Percentiles rank a stretch among this genome's conserved stretches.
Conservation (phyloP, 53 echinoderm and acorn worm genomes). For the Pentamera pediparva region DNA sequence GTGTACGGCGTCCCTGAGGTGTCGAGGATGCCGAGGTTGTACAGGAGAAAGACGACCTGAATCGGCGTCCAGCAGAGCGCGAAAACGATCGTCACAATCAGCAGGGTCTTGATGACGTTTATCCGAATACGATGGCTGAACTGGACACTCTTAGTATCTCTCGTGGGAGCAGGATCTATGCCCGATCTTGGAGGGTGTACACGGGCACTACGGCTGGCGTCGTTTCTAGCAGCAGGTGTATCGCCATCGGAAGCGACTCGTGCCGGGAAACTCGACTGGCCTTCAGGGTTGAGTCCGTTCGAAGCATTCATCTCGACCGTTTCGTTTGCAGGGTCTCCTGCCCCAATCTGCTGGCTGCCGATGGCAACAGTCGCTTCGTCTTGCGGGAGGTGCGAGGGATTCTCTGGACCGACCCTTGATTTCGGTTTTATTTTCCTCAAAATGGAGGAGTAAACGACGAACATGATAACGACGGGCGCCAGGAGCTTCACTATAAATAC, state of each 20-base stretch:
- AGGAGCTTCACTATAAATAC: constrained; percentile 41
- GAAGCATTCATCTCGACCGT: no score
- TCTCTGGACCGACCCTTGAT: no score
- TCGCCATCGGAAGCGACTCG: not conserved
- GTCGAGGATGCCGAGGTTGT: not conserved
- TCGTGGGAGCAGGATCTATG: not conserved
- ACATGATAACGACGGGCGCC: constrained; percentile 49
- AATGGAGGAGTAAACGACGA: constrained; percentile 53
- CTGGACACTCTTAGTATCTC: not conserved
- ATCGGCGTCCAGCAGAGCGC: not conserved
- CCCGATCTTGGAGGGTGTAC: not conserved
- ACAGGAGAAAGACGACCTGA: not conserved
- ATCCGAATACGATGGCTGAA: not conserved
- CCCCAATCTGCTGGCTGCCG: not conserved
- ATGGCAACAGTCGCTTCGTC: no score
- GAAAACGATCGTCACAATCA: not conserved
- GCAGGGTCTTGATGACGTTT: not conserved
- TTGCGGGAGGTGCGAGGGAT: no score
- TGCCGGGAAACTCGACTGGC: not conserved
- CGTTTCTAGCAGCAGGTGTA: not conserved
- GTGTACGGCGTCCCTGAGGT: not conserved
- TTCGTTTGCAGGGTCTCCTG: not conserved
- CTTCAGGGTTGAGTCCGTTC: not conserved
- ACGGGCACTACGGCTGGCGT: not conserved
- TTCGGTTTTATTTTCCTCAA: not conserved